phyloP scores from a whole-genome alignment of 2,888 invertebrate genomes.

The Blastobasis lacticolella region DNA sequence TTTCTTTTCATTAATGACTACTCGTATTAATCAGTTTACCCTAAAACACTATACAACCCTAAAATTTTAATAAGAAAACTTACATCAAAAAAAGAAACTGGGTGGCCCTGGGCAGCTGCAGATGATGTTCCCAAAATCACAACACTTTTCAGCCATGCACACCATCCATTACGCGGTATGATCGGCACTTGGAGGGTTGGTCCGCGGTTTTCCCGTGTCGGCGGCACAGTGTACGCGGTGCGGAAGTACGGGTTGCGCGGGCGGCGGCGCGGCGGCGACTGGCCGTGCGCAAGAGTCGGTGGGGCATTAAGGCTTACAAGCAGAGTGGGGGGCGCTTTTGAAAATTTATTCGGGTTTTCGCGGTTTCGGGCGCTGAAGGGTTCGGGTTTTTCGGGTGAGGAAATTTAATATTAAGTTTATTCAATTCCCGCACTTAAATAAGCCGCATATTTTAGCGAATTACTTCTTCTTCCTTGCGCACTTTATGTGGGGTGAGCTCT shows the following conservation, averaged over 20 bases:
- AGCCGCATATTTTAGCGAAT: no score
- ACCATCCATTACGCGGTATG: slow-evolving; percentile 51
- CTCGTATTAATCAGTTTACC: not conserved
- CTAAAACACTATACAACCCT: not conserved
- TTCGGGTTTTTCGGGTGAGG: not conserved
- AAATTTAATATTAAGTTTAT: no score
- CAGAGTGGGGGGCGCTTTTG: slow-evolving; percentile 43
- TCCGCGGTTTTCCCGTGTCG: slow-evolving; percentile 65
- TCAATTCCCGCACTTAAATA: no score
- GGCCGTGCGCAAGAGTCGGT: slow-evolving; percentile 20
- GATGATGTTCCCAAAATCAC: slow-evolving; percentile 46
- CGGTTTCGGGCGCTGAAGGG: slow-evolving; percentile 17
- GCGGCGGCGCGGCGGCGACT: slow-evolving; percentile 59
- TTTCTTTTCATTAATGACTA: not conserved
- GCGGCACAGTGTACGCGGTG: slow-evolving; percentile 65
- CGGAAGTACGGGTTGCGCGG: slow-evolving; percentile 40
- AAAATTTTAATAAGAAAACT: slow-evolving; percentile 15
- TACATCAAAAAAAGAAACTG: slow-evolving; percentile 19
- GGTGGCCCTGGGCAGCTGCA: slow-evolving; percentile 56
- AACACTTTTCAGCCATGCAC: slow-evolving; percentile 64
- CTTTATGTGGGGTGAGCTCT: no score
- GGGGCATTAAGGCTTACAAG: no score
- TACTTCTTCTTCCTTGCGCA: no score
- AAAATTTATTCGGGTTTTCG: slow-evolving; percentile 10
- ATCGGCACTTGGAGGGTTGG: slow-evolving; percentile 35